Conservation (phyloP, 2,113 vertebrate species). For the Hassar affinis region DNA sequence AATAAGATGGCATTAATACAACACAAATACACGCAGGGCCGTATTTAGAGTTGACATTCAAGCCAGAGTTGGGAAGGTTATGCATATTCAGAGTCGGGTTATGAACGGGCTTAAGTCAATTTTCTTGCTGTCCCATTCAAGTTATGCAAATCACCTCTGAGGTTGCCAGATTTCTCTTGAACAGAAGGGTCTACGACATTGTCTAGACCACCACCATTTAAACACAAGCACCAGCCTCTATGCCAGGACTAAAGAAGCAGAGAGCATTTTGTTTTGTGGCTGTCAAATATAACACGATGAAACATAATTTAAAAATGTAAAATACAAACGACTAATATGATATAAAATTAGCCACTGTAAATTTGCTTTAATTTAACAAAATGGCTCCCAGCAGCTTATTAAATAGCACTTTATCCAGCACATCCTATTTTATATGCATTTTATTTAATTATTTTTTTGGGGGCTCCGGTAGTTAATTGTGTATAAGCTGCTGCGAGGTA, state of each 20-base stretch:
- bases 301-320: background rate
- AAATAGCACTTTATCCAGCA: background rate
- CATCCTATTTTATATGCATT: background rate
- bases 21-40: background rate
- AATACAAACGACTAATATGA: background rate
- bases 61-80: background rate
- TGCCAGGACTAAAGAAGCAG: background rate
- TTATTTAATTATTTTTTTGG: background rate
- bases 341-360: background rate
- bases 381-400: background rate
- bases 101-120: background rate
- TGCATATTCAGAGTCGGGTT: background rate
- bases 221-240: background rate
- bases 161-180: background rate
- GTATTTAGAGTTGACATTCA: background rate
- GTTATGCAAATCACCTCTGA: background rate
- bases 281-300: background rate
- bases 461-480: background rate
- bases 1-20: conserved; percentile 10
- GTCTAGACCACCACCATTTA: background rate
- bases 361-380: background rate
- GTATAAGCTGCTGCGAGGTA: background rate
- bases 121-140: background rate
- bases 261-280: background rate
- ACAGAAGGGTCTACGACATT: background rate